These are phyloP conservation scores for Rallus crepitans DNA, from an alignment of 2,797 vertebrate species.

Conservation along the genomic window DNA sequence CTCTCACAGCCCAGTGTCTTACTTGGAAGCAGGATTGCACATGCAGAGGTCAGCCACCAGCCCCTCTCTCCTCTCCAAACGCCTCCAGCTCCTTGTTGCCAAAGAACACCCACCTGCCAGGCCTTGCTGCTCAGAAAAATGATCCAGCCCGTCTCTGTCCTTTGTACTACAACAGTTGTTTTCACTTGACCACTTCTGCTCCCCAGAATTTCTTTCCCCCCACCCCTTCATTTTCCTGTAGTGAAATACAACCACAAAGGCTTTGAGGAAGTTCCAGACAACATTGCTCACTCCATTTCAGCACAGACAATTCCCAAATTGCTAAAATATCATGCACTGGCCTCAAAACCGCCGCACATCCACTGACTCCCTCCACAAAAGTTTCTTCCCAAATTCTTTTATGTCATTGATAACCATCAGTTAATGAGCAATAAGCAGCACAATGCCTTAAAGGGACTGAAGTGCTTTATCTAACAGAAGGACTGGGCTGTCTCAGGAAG, in stretches of 20 bases:
- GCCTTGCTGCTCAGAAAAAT: not conserved
- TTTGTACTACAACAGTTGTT: not conserved
- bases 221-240: not conserved
- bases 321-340: constrained; percentile 13
- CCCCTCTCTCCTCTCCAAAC: not conserved
- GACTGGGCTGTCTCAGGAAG: not conserved
- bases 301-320: constrained; percentile 62
- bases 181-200: not conserved
- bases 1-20: not conserved
- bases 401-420: constrained; percentile 49
- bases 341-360: not conserved
- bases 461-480: not conserved
- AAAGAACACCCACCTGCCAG: not conserved
- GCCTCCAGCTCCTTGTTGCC: not conserved
- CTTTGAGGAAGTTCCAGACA: constrained; percentile 68
- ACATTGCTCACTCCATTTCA: constrained; percentile 13
- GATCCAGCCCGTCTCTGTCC: not conserved
- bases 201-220: not conserved
- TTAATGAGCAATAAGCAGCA: constrained; percentile 44
- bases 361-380: not conserved
- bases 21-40: not conserved
- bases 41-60: not conserved
- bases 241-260: constrained; percentile 21
- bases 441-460: not conserved
- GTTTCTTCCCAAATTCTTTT: constrained; percentile 50